These are phyloP conservation scores for Maconellicoccus hirsutus DNA, from an alignment of 1,140 invertebrate species.

Conservation along the genomic window DNA sequence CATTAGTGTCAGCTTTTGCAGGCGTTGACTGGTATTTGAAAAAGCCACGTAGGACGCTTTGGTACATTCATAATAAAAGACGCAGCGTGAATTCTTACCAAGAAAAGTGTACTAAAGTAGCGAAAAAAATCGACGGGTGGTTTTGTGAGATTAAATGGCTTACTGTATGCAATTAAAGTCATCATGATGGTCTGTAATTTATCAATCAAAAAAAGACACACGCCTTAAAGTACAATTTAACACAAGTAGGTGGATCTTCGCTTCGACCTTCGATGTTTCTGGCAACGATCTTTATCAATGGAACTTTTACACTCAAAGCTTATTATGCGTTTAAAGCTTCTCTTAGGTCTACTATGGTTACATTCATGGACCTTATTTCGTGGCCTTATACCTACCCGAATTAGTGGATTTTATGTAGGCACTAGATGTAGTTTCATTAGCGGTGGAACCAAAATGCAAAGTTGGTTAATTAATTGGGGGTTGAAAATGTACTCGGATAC, in stretches of 20 bases:
- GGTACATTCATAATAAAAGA: background rate
- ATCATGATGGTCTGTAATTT: slow-evolving; percentile 1
- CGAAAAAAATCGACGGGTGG: background rate
- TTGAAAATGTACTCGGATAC: background rate
- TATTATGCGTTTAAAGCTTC: too few relatives aligned
- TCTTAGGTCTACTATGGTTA: background rate
- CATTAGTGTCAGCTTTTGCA: background rate
- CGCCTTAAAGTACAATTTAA: background rate
- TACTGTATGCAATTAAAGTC: background rate
- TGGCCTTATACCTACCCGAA: background rate
- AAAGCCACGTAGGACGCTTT: background rate
- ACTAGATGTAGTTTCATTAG: background rate
- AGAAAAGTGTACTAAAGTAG: background rate
- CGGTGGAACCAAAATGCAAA: background rate
- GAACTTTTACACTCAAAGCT: too few relatives aligned
- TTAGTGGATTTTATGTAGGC: background rate
- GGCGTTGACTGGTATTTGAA: background rate
- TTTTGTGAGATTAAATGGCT: background rate
- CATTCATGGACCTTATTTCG: background rate
- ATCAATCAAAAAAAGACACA: background rate
- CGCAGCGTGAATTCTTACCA: background rate
- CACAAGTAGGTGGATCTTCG: background rate
- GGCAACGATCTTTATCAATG: too few relatives aligned
- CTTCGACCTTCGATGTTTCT: too few relatives aligned
- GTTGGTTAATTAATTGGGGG: slow-evolving; percentile 8